Base-by-base conservation (phyloP, 2,797 vertebrate species). In the Enoplosus armatus region DNA sequence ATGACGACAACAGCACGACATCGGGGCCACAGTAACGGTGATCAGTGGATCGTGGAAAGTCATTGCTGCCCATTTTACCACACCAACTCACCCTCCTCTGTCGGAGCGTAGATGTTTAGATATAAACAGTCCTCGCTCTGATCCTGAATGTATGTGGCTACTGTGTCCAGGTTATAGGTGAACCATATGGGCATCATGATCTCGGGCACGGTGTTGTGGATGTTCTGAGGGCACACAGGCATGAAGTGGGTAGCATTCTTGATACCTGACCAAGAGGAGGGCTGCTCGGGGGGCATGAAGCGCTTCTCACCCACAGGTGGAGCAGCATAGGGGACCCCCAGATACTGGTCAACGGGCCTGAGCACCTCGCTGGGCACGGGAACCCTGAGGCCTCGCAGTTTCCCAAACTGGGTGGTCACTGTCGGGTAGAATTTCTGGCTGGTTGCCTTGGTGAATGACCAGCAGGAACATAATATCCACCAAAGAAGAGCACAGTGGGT, bases 181-280 rank as follows among this genome's bases (percentile, higher is more conserved):
- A 98, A 97, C 97, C 97, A 98, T 62, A 98, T 96, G 1, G 97
- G 97, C 87, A 98, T 96, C 96, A 98, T 98, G 79, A 98, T 96
- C 59, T 97, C 97, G 0, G 97, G 97, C 54, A 97, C 96, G 7
- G 96, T 96, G 69, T 96, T 97, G 70, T 97, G 96, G 84, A 97
- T 94, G 86, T 97, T 98, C 93, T 98, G 97, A 27, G 97, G 97
- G 90, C 97, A 98, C 79, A 97, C 97, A 0, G 97, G 96, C 82
- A 96, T 96, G 89, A 98, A 98, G 86, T 96, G 95, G 8, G 97
- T 97, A 70, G 96, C 97, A 50, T 98, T 97, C 77, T 96, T 95
- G 59, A 97, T 93, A 24, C 96, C 97, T 2, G 96, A 95, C 97
- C 97, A 98, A 7, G 97, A 96, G 2, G 96, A 95, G 0, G 97